Base-by-base conservation (phyloP, 2,797 vertebrate genomes). In the Scarus forsteni region DNA sequence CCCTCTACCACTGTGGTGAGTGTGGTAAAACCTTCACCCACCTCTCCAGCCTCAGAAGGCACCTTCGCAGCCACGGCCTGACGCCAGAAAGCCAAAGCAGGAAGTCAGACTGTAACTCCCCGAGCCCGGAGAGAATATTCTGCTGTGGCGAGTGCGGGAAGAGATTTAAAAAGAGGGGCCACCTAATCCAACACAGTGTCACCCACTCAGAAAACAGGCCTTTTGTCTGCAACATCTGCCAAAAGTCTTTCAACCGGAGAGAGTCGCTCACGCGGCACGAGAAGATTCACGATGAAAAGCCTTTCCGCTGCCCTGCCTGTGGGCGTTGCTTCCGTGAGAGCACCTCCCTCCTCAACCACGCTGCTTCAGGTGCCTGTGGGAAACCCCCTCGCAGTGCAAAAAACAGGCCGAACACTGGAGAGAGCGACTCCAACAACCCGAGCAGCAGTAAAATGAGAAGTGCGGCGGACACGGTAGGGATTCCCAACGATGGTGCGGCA, bases 1-100 rank as follows among this genome's bases (percentile, higher is more conserved):
- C 96, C 7, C 92, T 96, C 0, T 97, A 96, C 46, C 95, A 97
- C 89, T 98, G 97, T 27, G 95, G 95, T 0, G 94, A 97, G 45
- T 98, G 97, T 7, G 97, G 97, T 3, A 97, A 97, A 75, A 94
- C 95, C 62, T 98, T 98, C 86, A 96, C 95, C 66, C 96, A 98
- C 76, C 96, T 97, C 34, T 97, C 96, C 78, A 97, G 96, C 90
- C 95, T 98, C n/a, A 95, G 97, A 51, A 86, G 97, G 50, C 97
- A 98, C 75, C 95, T 97, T 1, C 96, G 96, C 65, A 97, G 95
- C 88, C 97, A 98, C 56, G 96, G 94, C 18, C 75, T 96, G 58
- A 88, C 87, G 3, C 95, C 95, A 4, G 89, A 93, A 46, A 93
- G 89, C 85, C 91, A 86, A 48, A 84, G 75, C 73, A 85, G 91